Percentiles rank a stretch among this genome's conserved stretches.
phyloP scores from a whole-genome alignment of 2,797 vertebrate genomes.

The Pteronotus mesoamericanus region DNA sequence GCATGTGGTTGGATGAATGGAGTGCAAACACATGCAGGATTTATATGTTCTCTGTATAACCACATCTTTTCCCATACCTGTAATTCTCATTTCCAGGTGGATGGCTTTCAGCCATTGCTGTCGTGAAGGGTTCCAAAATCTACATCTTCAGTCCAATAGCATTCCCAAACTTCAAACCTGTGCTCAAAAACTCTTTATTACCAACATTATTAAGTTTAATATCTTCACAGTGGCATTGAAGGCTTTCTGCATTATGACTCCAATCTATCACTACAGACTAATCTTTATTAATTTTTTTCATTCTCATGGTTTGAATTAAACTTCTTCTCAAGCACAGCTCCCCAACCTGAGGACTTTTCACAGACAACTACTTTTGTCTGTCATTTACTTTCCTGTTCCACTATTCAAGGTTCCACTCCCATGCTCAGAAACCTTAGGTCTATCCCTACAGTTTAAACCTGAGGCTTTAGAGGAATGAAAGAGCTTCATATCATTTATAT shows the following conservation, averaged over 20 bases:
- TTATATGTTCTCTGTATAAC: background rate
- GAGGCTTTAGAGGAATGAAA: background rate
- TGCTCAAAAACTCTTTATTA: background rate
- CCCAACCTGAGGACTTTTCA: background rate
- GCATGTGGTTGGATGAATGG: background rate
- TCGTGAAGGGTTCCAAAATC: background rate
- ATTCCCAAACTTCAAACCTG: background rate
- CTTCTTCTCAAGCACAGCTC: background rate
- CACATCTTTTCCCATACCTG: background rate
- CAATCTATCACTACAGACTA: background rate
- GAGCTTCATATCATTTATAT: background rate
- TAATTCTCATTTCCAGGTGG: background rate
- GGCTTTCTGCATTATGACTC: background rate
- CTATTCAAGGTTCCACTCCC: background rate
- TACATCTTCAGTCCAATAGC: background rate
- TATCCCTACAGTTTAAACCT: background rate
- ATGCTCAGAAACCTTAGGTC: background rate
- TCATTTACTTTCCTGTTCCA: background rate
- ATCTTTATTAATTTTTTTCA: background rate
- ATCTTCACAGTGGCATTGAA: background rate
- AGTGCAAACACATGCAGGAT: background rate
- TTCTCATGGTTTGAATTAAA: background rate
- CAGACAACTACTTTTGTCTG: background rate
- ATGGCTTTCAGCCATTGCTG: background rate
- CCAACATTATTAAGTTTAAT: background rate